phyloP scores from a whole-genome alignment of 1,140 invertebrate species.

The Sminthurinus signatus region DNA sequence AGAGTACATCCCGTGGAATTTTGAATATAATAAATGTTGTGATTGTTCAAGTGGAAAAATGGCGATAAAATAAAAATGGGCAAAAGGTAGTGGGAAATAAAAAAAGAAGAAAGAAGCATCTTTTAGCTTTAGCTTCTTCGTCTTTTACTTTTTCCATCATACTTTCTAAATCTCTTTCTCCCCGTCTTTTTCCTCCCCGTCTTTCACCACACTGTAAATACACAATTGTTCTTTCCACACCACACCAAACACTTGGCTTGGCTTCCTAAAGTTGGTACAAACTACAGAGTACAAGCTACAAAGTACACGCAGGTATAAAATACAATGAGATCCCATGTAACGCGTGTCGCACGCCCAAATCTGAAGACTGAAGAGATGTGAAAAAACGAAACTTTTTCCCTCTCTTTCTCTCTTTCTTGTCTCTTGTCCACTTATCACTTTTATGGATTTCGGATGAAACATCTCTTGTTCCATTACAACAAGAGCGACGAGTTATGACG shows the following conservation, averaged over 20 bases:
- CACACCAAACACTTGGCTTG: too few relatives aligned
- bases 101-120: too few relatives aligned
- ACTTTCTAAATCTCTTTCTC: not conserved
- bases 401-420: too few relatives aligned
- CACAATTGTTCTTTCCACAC: too few relatives aligned
- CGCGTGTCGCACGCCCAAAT: slow-evolving; percentile 23
- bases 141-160: too few relatives aligned
- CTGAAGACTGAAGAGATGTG: too few relatives aligned
- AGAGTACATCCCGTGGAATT: not conserved
- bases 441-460: slow-evolving; percentile 39
- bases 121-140: too few relatives aligned
- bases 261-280: too few relatives aligned
- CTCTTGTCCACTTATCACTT: slow-evolving; percentile 35
- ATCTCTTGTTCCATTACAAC: slow-evolving; percentile 33
- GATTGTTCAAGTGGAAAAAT: slow-evolving; percentile 3
- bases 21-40: slow-evolving; percentile 9
- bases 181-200: not conserved
- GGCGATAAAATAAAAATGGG: slow-evolving; percentile 21
- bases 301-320: slow-evolving; percentile 9
- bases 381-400: too few relatives aligned
- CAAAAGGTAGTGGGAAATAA: slow-evolving; percentile 5
- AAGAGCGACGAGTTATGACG: slow-evolving; percentile 22
- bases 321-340: slow-evolving; percentile 29
- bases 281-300: not conserved
- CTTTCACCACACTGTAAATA: not conserved